Conservation (phyloP, 1,140 invertebrate species). For the Nixonia krombeini region DNA sequence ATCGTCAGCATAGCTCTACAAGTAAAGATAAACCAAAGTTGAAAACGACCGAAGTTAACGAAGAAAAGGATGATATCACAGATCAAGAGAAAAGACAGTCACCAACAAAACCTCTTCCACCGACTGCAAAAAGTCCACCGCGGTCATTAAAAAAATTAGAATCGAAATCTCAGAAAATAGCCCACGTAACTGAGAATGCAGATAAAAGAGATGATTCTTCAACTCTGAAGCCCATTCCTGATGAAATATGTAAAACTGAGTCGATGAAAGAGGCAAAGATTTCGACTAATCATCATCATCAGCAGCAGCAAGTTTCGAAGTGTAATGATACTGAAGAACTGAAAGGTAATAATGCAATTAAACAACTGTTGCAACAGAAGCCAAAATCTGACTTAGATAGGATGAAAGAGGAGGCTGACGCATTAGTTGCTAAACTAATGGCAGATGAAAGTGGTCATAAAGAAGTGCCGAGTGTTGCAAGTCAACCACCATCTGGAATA, state of each 20-base stretch:
- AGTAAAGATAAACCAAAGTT: constrained; percentile 54
- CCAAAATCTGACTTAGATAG: constrained; percentile 74
- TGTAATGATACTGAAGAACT: not conserved
- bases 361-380: constrained; percentile 43
- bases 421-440: constrained; percentile 82
- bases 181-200: constrained; percentile 6
- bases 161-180: constrained; percentile 22
- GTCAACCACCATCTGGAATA: constrained; percentile 56
- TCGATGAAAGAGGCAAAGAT: constrained; percentile 2
- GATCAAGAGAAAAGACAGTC: constrained; percentile 50
- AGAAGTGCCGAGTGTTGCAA: constrained; percentile 51
- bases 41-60: constrained; percentile 30
- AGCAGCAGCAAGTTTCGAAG: constrained; percentile 17
- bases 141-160: constrained; percentile 37
- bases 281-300: constrained; percentile 25
- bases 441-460: constrained; percentile 76
- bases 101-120: constrained; percentile 27
- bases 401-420: constrained; percentile 81
- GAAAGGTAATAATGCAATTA: not conserved
- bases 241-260: not conserved
- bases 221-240: not conserved
- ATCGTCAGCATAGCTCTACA: constrained; percentile 43
- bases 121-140: constrained; percentile 17
- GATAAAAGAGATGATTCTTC: constrained; percentile 4
- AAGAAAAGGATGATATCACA: constrained; percentile 40